Evolutionary conservation across 2,888 invertebrate genomes (phyloP), one percentile per base, ranked within the genome.

Genomic region (Agrilus mali): DNA sequence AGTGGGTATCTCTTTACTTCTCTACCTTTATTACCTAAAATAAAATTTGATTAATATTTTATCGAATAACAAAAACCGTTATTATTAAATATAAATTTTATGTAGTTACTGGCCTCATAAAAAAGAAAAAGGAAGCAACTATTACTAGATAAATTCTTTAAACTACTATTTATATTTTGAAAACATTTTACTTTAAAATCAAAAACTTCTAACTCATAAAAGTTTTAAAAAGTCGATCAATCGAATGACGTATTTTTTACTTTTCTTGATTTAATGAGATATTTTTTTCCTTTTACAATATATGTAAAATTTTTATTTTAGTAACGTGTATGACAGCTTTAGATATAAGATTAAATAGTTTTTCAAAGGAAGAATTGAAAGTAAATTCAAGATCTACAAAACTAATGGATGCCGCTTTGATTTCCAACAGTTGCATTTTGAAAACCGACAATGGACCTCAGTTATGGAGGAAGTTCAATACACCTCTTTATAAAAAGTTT

Each of bases 311-410:
- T 46, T 16, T 33, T 37, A 15, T 73, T 75, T 53, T 61, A 89
- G 88, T 88, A 47, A 83, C 81, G 22, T 83, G 84, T 44, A 60
- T 75, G 38, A 71, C 85, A 17, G 79, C 81, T 1, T 82, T 89
- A 53, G 82, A 83, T 56, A 72, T 76, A 47, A 71, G 77, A 43
- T 71, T 89, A 51, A 65, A 80, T 41, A 77, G 82, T 56, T 84
- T 89, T 55, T 71, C 77, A 1, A 54, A 61, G 1, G 56, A 69
- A 16, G 82, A 86, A 58, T 72, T 77, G 55, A 53, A 66, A 14
- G 54, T 66, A 0, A 54, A 72, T 33, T 86, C 87, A 0, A 69
- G 74, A 41, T 80, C 82, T 31, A 77, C 80, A 3, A 77, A 68
- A 55, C 66, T 86, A 3, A 85, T 90, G 50, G 60, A 74, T 22